Conservation (phyloP, 2,888 invertebrate species). For the Vanessa cardui region DNA sequence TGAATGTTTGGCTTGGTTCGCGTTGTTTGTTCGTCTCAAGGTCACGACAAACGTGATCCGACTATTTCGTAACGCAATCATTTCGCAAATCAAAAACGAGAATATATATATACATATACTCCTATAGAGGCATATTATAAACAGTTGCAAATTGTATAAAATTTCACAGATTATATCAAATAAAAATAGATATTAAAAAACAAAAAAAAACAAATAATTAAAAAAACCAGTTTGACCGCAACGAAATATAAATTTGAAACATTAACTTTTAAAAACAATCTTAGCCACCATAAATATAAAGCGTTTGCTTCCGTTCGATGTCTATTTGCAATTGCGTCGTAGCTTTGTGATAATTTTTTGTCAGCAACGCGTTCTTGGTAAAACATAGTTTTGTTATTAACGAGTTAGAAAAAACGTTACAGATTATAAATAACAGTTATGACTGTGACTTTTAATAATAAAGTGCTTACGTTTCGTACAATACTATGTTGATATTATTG, state of each 20-base stretch:
- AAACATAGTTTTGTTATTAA: neutral
- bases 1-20: slow-evolving; percentile 42
- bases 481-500: neutral
- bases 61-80: slow-evolving; percentile 53
- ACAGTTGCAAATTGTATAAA: neutral
- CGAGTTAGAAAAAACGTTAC: neutral
- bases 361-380: neutral
- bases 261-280: slow-evolving; percentile 6
- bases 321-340: slow-evolving; percentile 8
- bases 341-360: neutral
- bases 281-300: slow-evolving; percentile 5
- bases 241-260: slow-evolving; percentile 11
- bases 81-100: slow-evolving; percentile 45
- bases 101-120: slow-evolving; percentile 37
- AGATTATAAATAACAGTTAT: neutral
- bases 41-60: slow-evolving; percentile 58
- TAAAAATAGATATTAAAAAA: neutral
- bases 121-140: slow-evolving; percentile 39
- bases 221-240: slow-evolving; percentile 17
- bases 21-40: slow-evolving; percentile 62
- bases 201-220: neutral
- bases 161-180: no score
- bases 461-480: neutral
- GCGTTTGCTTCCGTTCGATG: neutral
- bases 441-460: neutral